Conservation (phyloP, 2,113 vertebrate species). For the Notechis scutatus region DNA sequence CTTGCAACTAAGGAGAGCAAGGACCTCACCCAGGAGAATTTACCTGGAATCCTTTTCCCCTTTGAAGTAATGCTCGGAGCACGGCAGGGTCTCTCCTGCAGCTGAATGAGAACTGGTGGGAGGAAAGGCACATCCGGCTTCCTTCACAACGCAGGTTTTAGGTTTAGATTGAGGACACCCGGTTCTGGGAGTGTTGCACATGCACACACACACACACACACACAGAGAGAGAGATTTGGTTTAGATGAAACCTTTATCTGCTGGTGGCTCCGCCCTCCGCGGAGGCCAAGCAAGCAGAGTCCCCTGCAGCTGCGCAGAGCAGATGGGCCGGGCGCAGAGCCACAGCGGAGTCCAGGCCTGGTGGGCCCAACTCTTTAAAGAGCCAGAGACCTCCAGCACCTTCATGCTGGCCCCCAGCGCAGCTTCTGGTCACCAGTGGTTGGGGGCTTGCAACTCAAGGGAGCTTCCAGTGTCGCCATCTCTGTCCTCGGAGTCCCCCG, state of each 20-base stretch:
- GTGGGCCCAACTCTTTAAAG: not conserved
- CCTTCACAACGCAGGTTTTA: not conserved
- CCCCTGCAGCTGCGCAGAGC: not conserved
- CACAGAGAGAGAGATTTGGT: not conserved
- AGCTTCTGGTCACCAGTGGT: not conserved
- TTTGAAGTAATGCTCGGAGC: not conserved
- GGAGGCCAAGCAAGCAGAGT: not conserved
- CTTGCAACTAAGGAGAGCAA: not conserved
- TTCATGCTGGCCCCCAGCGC: not conserved
- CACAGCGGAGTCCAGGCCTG: not conserved
- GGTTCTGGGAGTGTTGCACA: not conserved
- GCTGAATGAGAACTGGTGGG: not conserved
- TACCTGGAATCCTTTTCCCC: not conserved
- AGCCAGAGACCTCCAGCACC: not conserved
- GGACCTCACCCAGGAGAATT: not conserved
- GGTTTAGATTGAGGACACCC: not conserved
- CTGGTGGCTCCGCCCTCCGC: not conserved
- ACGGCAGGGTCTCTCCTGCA: not conserved
- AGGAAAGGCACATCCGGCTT: not conserved
- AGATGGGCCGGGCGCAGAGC: not conserved
- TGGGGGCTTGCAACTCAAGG: not conserved
- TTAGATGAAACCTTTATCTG: not conserved
- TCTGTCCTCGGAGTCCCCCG: not conserved
- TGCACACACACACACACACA: not conserved
- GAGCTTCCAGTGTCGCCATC: not conserved